Conservation (phyloP, 2,113 vertebrate species). For the Microtus oregoni region DNA sequence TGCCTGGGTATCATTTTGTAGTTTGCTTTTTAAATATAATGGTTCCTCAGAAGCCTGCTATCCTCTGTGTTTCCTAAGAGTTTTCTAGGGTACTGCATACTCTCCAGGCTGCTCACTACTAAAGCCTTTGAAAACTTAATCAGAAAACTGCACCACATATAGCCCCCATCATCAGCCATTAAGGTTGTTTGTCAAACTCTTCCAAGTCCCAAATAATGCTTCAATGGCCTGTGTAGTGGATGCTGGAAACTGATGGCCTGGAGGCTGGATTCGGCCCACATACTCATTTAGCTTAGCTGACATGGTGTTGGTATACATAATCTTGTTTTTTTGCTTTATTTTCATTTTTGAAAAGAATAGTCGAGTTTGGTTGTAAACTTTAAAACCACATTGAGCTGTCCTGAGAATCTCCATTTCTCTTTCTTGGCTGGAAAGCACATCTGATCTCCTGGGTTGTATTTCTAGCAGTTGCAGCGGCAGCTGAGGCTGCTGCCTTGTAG, state of each 20-base stretch:
- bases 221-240: background rate
- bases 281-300: background rate
- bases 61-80: slow-evolving; percentile 27
- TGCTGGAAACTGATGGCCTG: background rate
- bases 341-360: background rate
- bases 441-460: background rate
- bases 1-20: background rate
- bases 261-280: background rate
- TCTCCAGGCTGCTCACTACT: slow-evolving; percentile 45
- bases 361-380: slow-evolving; percentile 17
- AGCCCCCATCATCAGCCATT: background rate
- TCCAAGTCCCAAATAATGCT: slow-evolving; percentile 48
- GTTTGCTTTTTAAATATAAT: slow-evolving; percentile 60
- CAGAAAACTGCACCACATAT: slow-evolving; percentile 6
- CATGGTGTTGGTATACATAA: background rate
- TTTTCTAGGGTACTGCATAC: slow-evolving; percentile 13
- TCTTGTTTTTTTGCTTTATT: background rate
- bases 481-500: background rate
- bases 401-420: background rate
- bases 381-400: background rate
- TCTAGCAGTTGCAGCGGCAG: background rate
- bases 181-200: slow-evolving; percentile 53
- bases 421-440: background rate
- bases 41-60: background rate
- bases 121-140: slow-evolving; percentile 42